A percentile compares a stretch with the other conserved stretches of the same genome.
Conservation (phyloP, 2,113 vertebrate genomes). For the Onychostruthus taczanowskii region DNA sequence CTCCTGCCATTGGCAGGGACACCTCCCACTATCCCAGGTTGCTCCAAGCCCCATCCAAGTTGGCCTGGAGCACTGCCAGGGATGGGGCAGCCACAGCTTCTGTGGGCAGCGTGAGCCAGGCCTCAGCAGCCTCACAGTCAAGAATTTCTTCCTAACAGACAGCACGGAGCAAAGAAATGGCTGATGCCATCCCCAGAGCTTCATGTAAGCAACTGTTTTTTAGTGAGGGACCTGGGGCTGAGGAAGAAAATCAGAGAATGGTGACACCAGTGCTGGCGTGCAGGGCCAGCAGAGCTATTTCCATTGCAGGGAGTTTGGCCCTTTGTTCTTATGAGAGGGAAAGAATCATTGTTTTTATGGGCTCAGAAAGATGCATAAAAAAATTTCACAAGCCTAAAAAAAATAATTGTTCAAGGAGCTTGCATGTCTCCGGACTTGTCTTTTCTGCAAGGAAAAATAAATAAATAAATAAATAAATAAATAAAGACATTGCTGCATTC, state of each 20-base stretch:
- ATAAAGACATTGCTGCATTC: background rate
- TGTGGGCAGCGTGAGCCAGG: rapidly evolving
- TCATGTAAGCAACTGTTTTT: background rate
- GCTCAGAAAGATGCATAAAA: background rate
- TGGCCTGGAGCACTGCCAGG: rapidly evolving
- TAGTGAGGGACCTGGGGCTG: background rate
- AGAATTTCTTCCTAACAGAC: background rate
- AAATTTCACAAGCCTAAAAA: background rate
- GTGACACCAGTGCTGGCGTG: background rate
- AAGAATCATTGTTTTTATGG: background rate
- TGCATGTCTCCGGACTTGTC: rapidly evolving
- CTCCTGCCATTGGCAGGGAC: background rate
- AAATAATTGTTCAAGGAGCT: background rate
- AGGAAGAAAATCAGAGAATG: background rate
- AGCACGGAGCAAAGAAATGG: background rate
- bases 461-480: too few relatives aligned
- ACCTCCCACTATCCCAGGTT: background rate
- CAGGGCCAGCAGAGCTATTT: background rate
- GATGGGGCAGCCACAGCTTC: background rate
- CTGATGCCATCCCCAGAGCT: background rate
- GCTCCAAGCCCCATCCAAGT: background rate
- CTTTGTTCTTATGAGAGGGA: background rate
- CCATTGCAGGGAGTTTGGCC: rapidly evolving
- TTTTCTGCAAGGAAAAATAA: background rate
- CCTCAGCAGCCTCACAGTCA: rapidly evolving